Evolutionary conservation across 2,888 invertebrate species (phyloP).

Genomic region (Tortricodes alternella): DNA sequence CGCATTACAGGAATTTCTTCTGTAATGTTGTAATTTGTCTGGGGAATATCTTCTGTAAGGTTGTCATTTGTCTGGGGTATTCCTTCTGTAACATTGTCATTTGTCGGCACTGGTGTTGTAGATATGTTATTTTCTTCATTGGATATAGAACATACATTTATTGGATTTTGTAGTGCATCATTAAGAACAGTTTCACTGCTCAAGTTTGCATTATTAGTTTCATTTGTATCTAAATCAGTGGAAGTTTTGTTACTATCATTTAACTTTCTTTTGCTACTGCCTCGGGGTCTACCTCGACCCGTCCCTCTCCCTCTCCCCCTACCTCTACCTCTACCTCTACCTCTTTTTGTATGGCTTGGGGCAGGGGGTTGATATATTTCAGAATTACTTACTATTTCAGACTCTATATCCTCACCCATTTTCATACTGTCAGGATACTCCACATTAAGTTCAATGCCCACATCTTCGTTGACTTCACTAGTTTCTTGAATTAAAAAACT

Average conservation of each 20-base stretch:
- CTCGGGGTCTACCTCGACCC: background rate
- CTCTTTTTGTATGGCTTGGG: background rate
- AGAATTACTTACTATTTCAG: constrained; percentile 16
- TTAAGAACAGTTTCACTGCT: background rate
- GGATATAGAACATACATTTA: background rate
- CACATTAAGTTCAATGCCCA: background rate
- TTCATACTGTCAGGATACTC: constrained; percentile 1
- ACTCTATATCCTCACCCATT: background rate
- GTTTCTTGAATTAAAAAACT: background rate
- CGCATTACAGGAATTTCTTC: constrained; percentile 1
- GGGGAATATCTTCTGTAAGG: no score
- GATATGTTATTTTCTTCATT: background rate
- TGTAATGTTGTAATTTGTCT: no score
- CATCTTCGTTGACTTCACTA: background rate
- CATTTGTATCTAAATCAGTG: background rate
- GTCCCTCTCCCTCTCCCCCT: constrained; percentile 10
- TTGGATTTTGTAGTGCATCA: background rate
- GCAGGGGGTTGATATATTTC: constrained; percentile 1
- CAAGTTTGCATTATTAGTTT: background rate
- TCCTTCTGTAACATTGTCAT: constrained; percentile 7
- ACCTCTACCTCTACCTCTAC: constrained; percentile 9
- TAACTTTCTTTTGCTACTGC: constrained; percentile 1
- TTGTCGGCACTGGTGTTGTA: background rate
- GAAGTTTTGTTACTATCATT: background rate
- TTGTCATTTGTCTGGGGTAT: background rate